Percentiles rank a stretch among this genome's conserved stretches.
Evolutionary conservation across 2,113 vertebrate species (phyloP).

Genomic region (Lampris incognitus): DNA sequence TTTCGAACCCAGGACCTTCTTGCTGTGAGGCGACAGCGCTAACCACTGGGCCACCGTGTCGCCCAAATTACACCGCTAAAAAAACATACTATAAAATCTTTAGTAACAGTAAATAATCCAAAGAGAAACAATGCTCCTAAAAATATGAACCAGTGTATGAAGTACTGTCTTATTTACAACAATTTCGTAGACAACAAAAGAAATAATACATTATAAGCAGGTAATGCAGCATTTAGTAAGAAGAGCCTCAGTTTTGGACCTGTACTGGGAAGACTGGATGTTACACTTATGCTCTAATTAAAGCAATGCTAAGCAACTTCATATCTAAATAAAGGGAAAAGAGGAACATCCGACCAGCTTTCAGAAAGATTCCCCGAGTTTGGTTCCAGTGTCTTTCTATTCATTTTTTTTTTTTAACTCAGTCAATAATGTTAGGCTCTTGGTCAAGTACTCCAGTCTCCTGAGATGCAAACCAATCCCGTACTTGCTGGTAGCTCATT

Average conservation of each 20-base stretch:
- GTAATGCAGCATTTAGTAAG: constrained; percentile 65
- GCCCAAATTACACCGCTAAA: constrained; percentile 69
- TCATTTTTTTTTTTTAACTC: constrained; percentile 6
- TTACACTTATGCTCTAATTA: constrained; percentile 70
- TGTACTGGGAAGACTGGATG: constrained; percentile 68
- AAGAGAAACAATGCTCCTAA: constrained; percentile 54
- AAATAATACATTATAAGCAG: constrained; percentile 75
- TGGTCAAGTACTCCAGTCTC: constrained; percentile 77
- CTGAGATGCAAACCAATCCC: constrained; percentile 87
- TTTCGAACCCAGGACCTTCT: too few relatives aligned
- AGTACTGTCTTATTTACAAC: constrained; percentile 70
- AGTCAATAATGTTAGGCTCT: constrained; percentile 65
- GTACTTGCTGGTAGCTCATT: constrained; percentile 87
- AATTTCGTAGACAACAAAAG: constrained; percentile 63
- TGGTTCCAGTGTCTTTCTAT: constrained; percentile 37
- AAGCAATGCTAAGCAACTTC: constrained; percentile 72
- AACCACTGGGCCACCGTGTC: too few relatives aligned
- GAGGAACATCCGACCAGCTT: constrained; percentile 28
- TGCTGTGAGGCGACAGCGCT: too few relatives aligned
- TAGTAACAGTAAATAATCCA: constrained; percentile 63
- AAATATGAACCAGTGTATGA: constrained; percentile 78
- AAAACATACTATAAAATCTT: constrained; percentile 59
- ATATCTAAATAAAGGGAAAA: constrained; percentile 40
- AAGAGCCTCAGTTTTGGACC: constrained; percentile 58
- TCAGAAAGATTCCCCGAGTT: constrained; percentile 26